A percentile compares a stretch with the other conserved stretches of the same genome.
These are phyloP conservation scores for Chromobotia macracanthus DNA, from an alignment of 2,797 vertebrate genomes.

Conservation along the genomic window DNA sequence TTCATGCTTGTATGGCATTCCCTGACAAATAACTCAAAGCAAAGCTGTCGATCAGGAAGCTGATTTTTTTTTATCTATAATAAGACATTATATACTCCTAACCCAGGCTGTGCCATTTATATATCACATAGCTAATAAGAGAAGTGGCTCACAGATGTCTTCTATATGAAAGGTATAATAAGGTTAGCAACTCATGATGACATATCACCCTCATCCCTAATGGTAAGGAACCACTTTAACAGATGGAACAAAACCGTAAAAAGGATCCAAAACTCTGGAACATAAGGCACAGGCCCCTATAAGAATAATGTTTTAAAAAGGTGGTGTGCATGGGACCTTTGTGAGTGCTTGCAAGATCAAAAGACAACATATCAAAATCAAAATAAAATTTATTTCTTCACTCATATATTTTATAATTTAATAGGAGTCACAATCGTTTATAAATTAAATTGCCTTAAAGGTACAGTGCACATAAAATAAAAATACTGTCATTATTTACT, in stretches of 20 bases:
- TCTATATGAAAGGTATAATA: slow-evolving; percentile 55
- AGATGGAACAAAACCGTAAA: slow-evolving; percentile 51
- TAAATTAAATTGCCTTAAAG: background rate
- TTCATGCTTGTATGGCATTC: slow-evolving; percentile 7
- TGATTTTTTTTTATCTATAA: slow-evolving; percentile 52
- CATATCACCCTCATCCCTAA: slow-evolving; percentile 50
- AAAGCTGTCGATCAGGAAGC: slow-evolving; percentile 29
- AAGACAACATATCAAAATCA: too few relatives aligned
- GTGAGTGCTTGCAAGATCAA: background rate
- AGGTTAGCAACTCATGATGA: slow-evolving; percentile 51
- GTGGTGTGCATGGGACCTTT: slow-evolving; percentile 8
- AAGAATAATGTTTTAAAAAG: background rate
- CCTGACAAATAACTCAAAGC: slow-evolving; percentile 39
- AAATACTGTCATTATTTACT: background rate
- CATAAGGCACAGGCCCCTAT: background rate
- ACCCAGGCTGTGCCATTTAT: slow-evolving; percentile 40
- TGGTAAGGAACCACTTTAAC: slow-evolving; percentile 54
- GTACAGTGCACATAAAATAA: background rate
- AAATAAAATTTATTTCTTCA: too few relatives aligned
- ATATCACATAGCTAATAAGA: slow-evolving; percentile 58
- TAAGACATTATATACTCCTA: slow-evolving; percentile 52
- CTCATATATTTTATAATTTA: background rate
- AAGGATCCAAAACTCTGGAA: slow-evolving; percentile 27
- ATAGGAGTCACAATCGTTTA: background rate
- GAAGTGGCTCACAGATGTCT: slow-evolving; percentile 52